Conservation (phyloP, 2,797 vertebrate species). For the Synaphobranchus kaupii region DNA sequence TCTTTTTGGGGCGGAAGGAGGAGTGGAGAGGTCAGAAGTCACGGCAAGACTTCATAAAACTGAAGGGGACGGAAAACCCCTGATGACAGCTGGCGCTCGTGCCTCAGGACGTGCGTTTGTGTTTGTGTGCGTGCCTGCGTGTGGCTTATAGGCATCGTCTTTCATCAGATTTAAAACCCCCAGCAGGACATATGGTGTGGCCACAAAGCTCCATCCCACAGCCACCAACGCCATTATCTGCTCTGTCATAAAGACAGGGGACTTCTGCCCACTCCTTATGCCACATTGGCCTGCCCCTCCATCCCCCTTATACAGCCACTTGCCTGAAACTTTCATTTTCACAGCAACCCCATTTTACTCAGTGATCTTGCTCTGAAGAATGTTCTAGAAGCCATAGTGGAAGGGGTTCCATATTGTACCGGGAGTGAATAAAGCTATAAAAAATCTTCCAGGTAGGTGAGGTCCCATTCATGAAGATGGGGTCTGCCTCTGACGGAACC, state of each 20-base stretch:
- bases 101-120: not conserved
- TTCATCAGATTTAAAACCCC: not conserved
- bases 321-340: not conserved
- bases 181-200: conserved; percentile 23
- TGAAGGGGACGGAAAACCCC: not conserved
- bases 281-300: not conserved
- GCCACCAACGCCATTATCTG: not conserved
- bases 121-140: not conserved
- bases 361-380: not conserved
- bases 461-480: not conserved
- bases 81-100: conserved; percentile 11
- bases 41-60: not conserved
- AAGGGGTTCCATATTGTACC: not conserved
- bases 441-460: not conserved
- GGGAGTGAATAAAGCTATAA: not conserved
- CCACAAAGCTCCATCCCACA: not conserved
- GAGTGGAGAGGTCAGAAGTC: conserved; percentile 12
- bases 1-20: not conserved
- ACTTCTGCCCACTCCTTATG: not conserved
- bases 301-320: not conserved
- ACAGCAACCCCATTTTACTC: not conserved
- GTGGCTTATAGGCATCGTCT: not conserved
- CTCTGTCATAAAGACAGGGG: not conserved
- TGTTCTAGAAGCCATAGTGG: not conserved
- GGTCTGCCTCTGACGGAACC: not conserved